A percentile compares a stretch with the other conserved stretches of the same genome.
phyloP scores from a whole-genome alignment of 2,888 invertebrate genomes.

The Morinoia aosen region DNA sequence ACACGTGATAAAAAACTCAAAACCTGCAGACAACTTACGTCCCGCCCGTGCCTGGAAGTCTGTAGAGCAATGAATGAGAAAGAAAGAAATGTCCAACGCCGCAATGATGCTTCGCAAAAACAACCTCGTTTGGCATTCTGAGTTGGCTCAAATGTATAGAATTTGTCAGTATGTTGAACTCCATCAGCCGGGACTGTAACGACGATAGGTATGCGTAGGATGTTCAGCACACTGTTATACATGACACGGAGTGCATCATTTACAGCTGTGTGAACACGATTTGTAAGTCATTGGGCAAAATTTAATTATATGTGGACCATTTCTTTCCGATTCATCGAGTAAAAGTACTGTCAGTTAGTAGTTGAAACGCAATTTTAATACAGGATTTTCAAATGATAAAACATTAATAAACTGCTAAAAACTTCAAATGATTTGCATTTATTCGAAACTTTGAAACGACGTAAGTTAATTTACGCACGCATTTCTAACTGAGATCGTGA shows the following conservation, averaged over 20 bases:
- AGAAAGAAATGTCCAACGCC: background rate
- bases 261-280: background rate
- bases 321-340: background rate
- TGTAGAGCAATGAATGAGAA: background rate
- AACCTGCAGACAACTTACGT: background rate
- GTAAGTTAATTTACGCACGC: background rate
- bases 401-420: background rate
- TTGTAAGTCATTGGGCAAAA: background rate
- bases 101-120: background rate
- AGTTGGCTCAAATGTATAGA: background rate
- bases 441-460: background rate
- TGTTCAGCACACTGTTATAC: background rate
- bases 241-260: background rate
- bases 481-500: background rate
- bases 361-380: no score
- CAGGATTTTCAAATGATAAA: background rate
- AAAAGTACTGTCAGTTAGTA: no score
- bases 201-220: background rate
- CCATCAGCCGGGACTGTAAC: background rate
- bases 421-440: background rate
- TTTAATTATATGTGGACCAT: background rate
- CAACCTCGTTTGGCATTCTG: background rate
- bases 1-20: background rate
- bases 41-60: background rate
- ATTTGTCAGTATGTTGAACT: background rate